Base-by-base conservation (phyloP, 2,888 invertebrate species). In the Proisotoma minuta region DNA sequence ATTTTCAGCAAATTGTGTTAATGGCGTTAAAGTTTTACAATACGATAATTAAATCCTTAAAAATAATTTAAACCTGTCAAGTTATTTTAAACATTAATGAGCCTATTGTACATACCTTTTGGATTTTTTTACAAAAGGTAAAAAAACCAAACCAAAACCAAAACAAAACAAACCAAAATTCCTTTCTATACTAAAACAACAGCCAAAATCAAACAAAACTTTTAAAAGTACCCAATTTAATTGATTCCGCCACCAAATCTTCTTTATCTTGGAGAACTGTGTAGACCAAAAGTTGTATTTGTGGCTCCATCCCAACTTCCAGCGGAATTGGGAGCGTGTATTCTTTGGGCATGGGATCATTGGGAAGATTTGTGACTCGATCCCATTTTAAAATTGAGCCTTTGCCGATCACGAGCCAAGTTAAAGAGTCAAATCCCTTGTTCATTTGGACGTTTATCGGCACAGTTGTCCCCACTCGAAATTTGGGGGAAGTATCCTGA, bases 181-280 rank as follows among this genome's bases (percentile, higher is more conserved):
- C n/a, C n/a, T n/a, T n/a, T n/a, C n/a, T n/a, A n/a, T n/a, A n/a
- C n/a, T n/a, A n/a, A n/a, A n/a, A n/a, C n/a, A n/a, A n/a, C n/a
- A n/a, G n/a, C n/a, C n/a, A n/a, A n/a, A n/a, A n/a, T n/a, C n/a
- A n/a, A n/a, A n/a, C n/a, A n/a, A n/a, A n/a, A n/a, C n/a, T n/a
- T n/a, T n/a, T n/a, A n/a, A n/a, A n/a, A n/a, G n/a, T 34, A 34
- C 34, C 34, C 15, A 91, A 86, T 72, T 88, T 87, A n/a, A 91
- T 78, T 3, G 92, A 87, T 75, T 94, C 89, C 1, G 91, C 89
- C 12, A 92, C 83, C 48, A 91, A 79, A 76, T 91, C 87, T 2
- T 87, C 85, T 1, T 49, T 49, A 10, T 51, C 50, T 72, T 83
- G 80, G 39, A 83, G 82, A 53, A 95, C 84, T 0, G 63, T 49